Evolutionary conservation across 2,888 invertebrate genomes (phyloP).

Genomic region (Siphonodentalium dalli): DNA sequence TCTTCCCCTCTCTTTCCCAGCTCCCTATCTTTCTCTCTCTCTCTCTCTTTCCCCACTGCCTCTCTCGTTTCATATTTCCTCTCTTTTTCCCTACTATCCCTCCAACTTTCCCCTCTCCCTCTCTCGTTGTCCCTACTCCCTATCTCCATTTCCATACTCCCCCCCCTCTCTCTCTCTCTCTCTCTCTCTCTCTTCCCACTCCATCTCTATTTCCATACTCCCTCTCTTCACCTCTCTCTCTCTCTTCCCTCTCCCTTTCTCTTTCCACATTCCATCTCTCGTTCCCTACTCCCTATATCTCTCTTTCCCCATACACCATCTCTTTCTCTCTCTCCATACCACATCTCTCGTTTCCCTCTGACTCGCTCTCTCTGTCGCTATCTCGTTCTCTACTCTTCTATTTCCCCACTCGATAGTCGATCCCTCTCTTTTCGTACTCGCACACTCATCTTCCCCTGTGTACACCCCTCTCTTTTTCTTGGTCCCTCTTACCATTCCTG

Average conservation of each 20-base stretch:
- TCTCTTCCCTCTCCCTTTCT: neutral
- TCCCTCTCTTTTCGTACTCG: neutral
- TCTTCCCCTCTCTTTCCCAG: constrained; percentile 3
- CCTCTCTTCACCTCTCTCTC: no score
- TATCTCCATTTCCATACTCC: neutral
- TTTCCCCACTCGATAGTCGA: no score
- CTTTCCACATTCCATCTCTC: no score
- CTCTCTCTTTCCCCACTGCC: constrained; percentile 7
- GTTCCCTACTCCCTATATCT: neutral
- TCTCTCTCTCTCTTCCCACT: neutral
- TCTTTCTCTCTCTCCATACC: no score
- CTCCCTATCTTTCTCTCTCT: no score
- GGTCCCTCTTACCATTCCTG: neutral
- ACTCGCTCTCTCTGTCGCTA: constrained; percentile 2
- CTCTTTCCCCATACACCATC: neutral
- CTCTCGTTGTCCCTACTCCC: neutral
- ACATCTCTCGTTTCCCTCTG: neutral
- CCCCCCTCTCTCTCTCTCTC: constrained; percentile 2
- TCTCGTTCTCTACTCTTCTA: neutral
- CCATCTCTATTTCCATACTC: neutral
- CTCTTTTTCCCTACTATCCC: no score
- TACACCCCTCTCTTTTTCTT: neutral
- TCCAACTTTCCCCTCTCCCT: neutral
- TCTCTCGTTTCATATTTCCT: constrained; percentile 19
- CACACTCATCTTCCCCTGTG: neutral